A percentile compares a stretch with the other conserved stretches of the same genome.
Conservation (phyloP, 2,113 vertebrate species). For the Pteruthius melanotis region DNA sequence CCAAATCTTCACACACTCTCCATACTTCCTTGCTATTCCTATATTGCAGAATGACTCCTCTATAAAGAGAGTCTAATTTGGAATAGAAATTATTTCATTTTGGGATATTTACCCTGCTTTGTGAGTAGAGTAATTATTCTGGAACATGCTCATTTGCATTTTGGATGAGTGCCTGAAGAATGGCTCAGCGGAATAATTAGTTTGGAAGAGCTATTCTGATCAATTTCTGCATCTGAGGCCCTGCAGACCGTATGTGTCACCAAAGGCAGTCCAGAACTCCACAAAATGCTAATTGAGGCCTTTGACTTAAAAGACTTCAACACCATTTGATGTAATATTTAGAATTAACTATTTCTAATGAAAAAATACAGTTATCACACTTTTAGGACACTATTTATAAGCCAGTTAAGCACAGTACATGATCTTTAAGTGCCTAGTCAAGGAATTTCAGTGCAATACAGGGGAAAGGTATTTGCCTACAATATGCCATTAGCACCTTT, state of each 20-base stretch:
- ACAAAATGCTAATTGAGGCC: background rate
- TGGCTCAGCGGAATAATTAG: conserved; percentile 18
- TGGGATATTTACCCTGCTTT: conserved; percentile 10
- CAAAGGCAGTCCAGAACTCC: background rate
- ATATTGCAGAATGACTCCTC: background rate
- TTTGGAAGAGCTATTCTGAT: conserved; percentile 27
- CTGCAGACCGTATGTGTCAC: background rate
- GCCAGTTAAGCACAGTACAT: background rate
- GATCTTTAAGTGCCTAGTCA: background rate
- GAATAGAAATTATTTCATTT: conserved; percentile 17
- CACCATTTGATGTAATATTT: background rate
- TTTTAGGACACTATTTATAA: background rate
- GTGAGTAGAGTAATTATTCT: conserved; percentile 18
- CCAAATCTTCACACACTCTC: background rate
- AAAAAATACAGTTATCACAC: background rate
- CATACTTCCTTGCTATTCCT: background rate
- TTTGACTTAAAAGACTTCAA: background rate
- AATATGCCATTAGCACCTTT: background rate
- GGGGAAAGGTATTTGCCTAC: background rate
- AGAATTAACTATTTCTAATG: background rate
- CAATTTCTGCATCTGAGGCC: conserved; percentile 24
- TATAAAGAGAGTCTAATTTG: background rate
- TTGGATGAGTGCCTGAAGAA: conserved; percentile 39
- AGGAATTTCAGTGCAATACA: background rate
- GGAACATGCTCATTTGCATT: conserved; percentile 29